Percentiles rank a stretch among this genome's conserved stretches.
Conservation (phyloP, 2,888 invertebrate species). For the Macaria notata region DNA sequence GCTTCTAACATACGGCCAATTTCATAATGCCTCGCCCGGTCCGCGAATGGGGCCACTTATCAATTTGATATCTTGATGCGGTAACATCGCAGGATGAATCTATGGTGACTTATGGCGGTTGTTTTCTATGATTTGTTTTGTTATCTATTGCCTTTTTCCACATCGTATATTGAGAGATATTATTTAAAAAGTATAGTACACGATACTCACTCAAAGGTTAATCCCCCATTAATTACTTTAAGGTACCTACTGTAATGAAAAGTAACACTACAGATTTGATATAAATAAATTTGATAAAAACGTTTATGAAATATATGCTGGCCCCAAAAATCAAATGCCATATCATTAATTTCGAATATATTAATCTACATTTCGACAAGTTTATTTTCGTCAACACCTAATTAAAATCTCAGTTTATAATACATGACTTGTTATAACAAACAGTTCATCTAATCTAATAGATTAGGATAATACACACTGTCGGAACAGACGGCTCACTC, state of each 20-base stretch:
- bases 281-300: too few relatives aligned
- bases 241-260: too few relatives aligned
- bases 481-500: conserved; percentile 71
- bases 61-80: conserved; percentile 80
- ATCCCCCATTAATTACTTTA: too few relatives aligned
- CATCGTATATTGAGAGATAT: too few relatives aligned
- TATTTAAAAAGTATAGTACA: too few relatives aligned
- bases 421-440: conserved; percentile 43
- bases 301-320: too few relatives aligned
- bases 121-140: conserved; percentile 15
- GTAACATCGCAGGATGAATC: conserved; percentile 69
- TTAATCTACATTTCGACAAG: background rate
- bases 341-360: too few relatives aligned
- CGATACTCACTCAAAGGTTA: too few relatives aligned
- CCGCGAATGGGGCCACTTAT: conserved; percentile 77
- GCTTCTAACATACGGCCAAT: conserved; percentile 81
- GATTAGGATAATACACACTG: conserved; percentile 58
- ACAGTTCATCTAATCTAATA: conserved; percentile 54
- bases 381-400: conserved; percentile 25
- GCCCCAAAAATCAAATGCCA: too few relatives aligned
- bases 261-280: too few relatives aligned
- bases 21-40: conserved; percentile 78
- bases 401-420: conserved; percentile 42
- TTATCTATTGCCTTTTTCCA: background rate
- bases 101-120: conserved; percentile 37